A percentile compares a stretch with the other conserved stretches of the same genome.
Conservation (phyloP, 2,113 vertebrate genomes). For the Rhinolophus ferrumequinum region DNA sequence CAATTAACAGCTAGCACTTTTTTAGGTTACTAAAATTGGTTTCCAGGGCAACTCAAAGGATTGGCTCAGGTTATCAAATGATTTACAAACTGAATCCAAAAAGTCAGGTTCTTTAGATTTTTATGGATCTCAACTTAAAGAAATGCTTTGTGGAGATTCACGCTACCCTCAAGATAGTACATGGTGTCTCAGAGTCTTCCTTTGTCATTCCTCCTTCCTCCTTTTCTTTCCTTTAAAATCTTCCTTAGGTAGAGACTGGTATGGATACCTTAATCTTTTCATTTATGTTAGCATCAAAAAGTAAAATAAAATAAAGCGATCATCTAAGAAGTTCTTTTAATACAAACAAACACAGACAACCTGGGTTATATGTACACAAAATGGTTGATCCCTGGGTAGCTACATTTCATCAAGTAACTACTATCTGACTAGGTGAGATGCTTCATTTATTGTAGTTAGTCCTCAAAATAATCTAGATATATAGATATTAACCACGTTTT, state of each 20-base stretch:
- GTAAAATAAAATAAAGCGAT: background rate
- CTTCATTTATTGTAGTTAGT: background rate
- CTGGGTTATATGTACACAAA: background rate
- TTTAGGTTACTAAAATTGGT: constrained; percentile 73
- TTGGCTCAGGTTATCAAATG: constrained; percentile 68
- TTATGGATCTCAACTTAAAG: constrained; percentile 17
- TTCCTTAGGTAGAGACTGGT: background rate
- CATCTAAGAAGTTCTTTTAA: background rate
- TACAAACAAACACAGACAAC: background rate
- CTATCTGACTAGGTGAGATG: background rate
- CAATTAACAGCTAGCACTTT: constrained; percentile 76
- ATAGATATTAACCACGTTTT: background rate
- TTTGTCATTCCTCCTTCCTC: background rate
- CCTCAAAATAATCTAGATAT: background rate
- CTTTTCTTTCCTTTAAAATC: constrained; percentile 43
- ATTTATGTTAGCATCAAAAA: background rate
- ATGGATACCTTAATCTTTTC: background rate
- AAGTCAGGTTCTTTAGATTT: constrained; percentile 38
- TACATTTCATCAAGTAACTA: background rate
- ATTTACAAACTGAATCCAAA: constrained; percentile 60
- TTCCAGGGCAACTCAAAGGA: constrained; percentile 77
- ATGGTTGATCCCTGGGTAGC: background rate
- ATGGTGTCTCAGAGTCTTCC: background rate
- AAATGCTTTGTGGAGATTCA: constrained; percentile 12
- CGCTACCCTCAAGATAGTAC: background rate